phyloP scores from a whole-genome alignment of 2,113 vertebrate species.

The Callorhinus ursinus region DNA sequence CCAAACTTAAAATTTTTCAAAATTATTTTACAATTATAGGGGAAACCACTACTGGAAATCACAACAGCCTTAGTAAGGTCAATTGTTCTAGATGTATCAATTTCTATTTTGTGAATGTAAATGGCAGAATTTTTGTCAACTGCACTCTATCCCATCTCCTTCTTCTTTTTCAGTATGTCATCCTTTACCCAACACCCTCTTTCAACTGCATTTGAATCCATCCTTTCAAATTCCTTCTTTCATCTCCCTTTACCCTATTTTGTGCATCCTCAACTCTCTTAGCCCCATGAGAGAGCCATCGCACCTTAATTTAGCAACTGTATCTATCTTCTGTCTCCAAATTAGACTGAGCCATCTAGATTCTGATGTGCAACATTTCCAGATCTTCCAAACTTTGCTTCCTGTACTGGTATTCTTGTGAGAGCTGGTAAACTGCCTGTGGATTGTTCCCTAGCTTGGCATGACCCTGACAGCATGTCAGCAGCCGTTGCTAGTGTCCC shows the following conservation, averaged over 20 bases:
- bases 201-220: neutral
- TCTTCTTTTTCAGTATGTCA: neutral
- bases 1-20: neutral
- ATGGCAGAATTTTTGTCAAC: neutral
- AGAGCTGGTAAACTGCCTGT: neutral
- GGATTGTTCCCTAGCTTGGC: fast-evolving
- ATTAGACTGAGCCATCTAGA: neutral
- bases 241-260: neutral
- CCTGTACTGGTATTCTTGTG: neutral
- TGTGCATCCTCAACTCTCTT: neutral
- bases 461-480: neutral
- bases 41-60: neutral
- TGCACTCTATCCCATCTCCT: neutral
- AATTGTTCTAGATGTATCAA: neutral
- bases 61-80: neutral
- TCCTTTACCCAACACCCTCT: neutral
- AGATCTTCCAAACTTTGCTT: neutral
- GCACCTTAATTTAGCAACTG: neutral
- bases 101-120: neutral
- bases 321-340: neutral
- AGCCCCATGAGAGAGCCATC: neutral
- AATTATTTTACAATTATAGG: neutral
- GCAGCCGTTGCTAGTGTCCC: neutral
- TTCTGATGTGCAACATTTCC: neutral
- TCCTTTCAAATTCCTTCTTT: neutral